Evolutionary conservation across 1,140 invertebrate species (phyloP).

Genomic region (Aradophagus sp.): DNA sequence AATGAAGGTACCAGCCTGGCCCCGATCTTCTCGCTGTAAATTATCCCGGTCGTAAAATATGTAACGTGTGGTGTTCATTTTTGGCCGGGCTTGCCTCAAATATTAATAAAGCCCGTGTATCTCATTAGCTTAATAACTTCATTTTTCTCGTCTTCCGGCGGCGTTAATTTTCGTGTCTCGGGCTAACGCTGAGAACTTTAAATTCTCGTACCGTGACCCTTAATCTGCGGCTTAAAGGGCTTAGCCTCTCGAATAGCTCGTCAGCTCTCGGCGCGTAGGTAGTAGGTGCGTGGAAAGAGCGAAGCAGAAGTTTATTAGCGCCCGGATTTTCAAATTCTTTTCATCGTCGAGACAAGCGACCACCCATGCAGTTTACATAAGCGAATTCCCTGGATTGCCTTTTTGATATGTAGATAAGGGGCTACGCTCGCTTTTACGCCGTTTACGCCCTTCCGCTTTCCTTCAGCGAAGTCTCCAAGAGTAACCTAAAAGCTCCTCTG

Average conservation of each 20-base stretch:
- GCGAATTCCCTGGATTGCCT: slow-evolving; percentile 75
- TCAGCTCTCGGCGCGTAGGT: slow-evolving; percentile 63
- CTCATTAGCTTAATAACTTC: slow-evolving; percentile 49
- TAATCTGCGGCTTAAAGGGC: slow-evolving; percentile 73
- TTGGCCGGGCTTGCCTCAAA: slow-evolving; percentile 5
- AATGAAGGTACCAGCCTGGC: too few species aligned
- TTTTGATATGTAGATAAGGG: slow-evolving; percentile 77
- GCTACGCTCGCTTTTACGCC: slow-evolving; percentile 71
- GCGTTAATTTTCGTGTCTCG: slow-evolving; percentile 51
- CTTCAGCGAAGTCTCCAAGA: slow-evolving; percentile 29
- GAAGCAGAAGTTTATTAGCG: slow-evolving; percentile 74
- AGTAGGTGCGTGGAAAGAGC: slow-evolving; percentile 63
- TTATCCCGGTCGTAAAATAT: slow-evolving; percentile 15
- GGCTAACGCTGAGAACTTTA: slow-evolving; percentile 64
- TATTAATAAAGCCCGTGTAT: slow-evolving; percentile 50
- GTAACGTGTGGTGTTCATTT: slow-evolving; percentile 30
- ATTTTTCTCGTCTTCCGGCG: slow-evolving; percentile 37
- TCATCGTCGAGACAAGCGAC: slow-evolving; percentile 69
- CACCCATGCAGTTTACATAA: slow-evolving; percentile 74
- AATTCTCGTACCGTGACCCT: slow-evolving; percentile 71
- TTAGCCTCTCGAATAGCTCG: slow-evolving; percentile 74
- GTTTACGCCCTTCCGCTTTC: slow-evolving; percentile 67
- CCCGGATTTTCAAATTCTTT: slow-evolving; percentile 75
- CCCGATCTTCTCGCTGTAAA: too few species aligned
- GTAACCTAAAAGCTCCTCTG: too few species aligned